Conservation (phyloP, 2,113 vertebrate species). For the Chloropsis cyanopogon region DNA sequence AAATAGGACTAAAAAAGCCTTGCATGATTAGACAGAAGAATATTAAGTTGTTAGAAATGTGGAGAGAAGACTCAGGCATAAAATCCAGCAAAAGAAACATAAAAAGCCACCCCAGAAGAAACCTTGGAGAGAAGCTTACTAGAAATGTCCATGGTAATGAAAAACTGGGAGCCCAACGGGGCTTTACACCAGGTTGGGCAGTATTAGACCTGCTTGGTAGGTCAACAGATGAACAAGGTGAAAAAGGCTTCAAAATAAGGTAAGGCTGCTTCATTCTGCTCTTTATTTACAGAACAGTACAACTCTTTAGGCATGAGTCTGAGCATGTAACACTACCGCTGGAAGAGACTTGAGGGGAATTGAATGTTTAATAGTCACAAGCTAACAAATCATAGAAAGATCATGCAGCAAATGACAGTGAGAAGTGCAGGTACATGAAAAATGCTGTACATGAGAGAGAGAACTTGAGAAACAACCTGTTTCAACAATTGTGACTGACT, state of each 20-base stretch:
- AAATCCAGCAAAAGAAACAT: not conserved
- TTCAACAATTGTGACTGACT: not conserved
- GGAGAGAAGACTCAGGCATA: not conserved
- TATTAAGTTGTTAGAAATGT: not conserved
- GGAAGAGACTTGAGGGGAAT: not conserved
- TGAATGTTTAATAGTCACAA: not conserved
- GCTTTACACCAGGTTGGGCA: not conserved
- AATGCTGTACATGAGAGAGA: not conserved
- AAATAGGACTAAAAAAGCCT: not conserved
- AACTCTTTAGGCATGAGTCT: not conserved
- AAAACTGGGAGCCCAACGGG: fast-evolving
- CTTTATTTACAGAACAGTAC: not conserved
- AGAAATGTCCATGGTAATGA: not conserved
- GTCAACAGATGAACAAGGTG: not conserved
- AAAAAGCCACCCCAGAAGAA: not conserved
- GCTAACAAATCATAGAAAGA: not conserved
- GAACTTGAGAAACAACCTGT: fast-evolving
- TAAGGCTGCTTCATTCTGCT: not conserved
- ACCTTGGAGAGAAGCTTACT: not conserved
- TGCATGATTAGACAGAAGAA: not conserved
- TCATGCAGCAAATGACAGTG: not conserved
- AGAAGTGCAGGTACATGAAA: not conserved
- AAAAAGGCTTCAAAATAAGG: not conserved
- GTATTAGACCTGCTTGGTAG: not conserved
- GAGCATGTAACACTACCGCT: not conserved